Evolutionary conservation across 2,797 vertebrate genomes (phyloP).

Genomic region (Anomalospiza imberbis): DNA sequence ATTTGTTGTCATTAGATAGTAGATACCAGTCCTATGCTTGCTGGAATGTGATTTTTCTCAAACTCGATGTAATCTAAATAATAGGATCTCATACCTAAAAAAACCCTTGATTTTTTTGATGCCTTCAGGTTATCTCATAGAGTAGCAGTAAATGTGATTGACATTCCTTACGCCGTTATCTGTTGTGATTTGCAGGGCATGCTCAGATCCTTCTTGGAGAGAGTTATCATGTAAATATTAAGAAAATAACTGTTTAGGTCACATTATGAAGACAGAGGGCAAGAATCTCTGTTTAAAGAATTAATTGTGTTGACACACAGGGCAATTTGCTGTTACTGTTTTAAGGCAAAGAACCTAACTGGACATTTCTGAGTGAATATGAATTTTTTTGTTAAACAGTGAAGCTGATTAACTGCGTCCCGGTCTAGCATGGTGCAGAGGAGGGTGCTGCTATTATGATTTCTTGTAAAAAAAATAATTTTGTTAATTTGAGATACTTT

Average conservation of each 20-base stretch:
- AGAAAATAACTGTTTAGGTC: not conserved
- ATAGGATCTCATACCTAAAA: not conserved
- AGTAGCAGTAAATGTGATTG: not conserved
- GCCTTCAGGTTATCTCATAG: not conserved
- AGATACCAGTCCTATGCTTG: not conserved
- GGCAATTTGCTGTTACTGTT: not conserved
- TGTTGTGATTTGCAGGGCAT: not conserved
- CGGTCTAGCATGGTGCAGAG: not conserved
- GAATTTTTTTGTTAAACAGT: not conserved
- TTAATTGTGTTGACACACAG: not conserved
- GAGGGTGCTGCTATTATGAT: not conserved
- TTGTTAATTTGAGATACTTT: not conserved
- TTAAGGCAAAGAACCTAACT: not conserved
- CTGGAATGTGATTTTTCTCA: not conserved
- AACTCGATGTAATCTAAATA: not conserved
- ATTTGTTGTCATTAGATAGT: not conserved
- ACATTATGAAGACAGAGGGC: not conserved
- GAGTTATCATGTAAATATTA: not conserved
- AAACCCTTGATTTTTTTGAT: not conserved
- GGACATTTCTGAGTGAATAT: not conserved
- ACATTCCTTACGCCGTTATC: accelerated
- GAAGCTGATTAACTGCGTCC: not conserved
- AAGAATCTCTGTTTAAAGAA: not conserved
- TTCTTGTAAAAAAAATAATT: not conserved
- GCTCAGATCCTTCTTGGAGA: not conserved